Evolutionary conservation across 2,113 vertebrate genomes (phyloP).

Genomic region (Tragelaphus buxtoni): DNA sequence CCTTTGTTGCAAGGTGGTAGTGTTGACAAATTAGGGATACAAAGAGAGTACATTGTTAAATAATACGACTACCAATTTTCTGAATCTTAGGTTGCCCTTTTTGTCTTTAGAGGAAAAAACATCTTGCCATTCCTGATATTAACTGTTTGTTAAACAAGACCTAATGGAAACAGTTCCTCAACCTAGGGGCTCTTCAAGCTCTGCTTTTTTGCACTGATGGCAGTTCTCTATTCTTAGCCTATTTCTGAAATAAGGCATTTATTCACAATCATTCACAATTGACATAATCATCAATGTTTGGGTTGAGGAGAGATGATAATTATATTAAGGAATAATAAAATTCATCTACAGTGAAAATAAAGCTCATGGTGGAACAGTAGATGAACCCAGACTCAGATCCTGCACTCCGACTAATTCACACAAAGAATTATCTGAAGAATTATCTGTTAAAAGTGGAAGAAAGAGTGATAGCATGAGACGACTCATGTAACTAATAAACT

Average conservation of each 20-base stretch:
- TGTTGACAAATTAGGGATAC: neutral
- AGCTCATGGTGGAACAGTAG: constrained; percentile 3
- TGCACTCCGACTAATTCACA: neutral
- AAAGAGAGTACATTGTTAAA: neutral
- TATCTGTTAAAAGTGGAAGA: constrained; percentile 62
- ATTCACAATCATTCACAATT: constrained; percentile 19
- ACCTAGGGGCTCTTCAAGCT: neutral
- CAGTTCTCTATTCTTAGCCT: neutral
- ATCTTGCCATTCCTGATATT: neutral
- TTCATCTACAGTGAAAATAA: constrained; percentile 14
- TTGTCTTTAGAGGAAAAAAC: neutral
- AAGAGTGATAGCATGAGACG: constrained; percentile 52
- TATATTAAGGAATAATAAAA: constrained; percentile 45
- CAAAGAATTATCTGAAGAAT: constrained; percentile 42
- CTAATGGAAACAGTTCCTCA: neutral
- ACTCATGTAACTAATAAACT: constrained; percentile 77
- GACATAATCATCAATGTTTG: constrained; percentile 41
- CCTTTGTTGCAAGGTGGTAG: neutral
- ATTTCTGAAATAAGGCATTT: constrained; percentile 12
- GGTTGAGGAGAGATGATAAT: constrained; percentile 26
- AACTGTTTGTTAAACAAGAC: neutral
- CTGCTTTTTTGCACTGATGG: neutral
- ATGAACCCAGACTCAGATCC: constrained; percentile 43
- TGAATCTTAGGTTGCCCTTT: constrained; percentile 12
- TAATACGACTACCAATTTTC: neutral